Evolutionary conservation across 2,113 vertebrate genomes (phyloP).

Genomic region (Kobus ellipsiprymnus): DNA sequence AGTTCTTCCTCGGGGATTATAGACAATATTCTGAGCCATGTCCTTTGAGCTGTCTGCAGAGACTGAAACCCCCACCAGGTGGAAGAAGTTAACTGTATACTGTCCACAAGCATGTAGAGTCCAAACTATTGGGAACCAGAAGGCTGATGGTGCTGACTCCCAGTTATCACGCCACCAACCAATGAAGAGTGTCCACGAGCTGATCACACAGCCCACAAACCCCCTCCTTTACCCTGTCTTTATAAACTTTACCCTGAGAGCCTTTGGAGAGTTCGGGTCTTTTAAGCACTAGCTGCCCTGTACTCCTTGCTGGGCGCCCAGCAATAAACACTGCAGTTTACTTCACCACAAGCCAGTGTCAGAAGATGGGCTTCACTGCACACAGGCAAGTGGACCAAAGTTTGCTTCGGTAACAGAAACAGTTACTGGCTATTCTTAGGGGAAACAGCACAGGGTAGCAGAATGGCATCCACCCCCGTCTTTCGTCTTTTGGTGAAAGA

Average conservation of each 20-base stretch:
- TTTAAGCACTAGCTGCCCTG: background rate
- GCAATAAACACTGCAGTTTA: background rate
- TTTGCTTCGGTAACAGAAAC: background rate
- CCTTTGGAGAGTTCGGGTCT: background rate
- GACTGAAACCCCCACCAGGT: background rate
- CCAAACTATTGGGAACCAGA: background rate
- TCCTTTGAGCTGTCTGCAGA: background rate
- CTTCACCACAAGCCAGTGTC: background rate
- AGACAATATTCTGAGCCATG: background rate
- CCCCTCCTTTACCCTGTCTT: background rate
- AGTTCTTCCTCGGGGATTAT: background rate
- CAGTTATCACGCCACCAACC: background rate
- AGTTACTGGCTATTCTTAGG: background rate
- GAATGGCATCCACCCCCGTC: background rate
- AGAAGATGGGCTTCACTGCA: background rate
- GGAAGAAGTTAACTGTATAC: background rate
- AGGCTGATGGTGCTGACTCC: background rate
- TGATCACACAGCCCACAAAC: background rate
- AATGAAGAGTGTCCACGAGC: background rate
- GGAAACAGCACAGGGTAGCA: background rate
- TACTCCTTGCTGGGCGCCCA: background rate
- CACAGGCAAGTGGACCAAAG: background rate
- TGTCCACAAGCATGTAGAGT: background rate
- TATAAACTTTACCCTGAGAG: background rate
- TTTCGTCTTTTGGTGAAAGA: background rate